These are phyloP conservation scores for Hemichromis elongatus DNA, from an alignment of 2,113 vertebrate species.

Conservation along the genomic window DNA sequence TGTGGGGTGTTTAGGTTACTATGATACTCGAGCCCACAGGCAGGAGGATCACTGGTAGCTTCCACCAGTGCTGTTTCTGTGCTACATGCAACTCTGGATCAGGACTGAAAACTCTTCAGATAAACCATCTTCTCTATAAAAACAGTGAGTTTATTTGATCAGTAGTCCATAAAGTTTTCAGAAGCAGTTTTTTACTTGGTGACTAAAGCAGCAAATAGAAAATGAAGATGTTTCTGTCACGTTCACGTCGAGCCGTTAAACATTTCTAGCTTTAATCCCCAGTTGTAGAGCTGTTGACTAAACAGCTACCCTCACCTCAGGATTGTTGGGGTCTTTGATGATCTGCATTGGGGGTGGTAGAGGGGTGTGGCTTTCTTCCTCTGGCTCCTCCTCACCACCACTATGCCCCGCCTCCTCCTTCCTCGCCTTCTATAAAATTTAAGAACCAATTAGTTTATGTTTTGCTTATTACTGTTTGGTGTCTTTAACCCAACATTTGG, in stretches of 20 bases:
- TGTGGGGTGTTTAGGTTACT: not conserved
- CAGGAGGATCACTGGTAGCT: not conserved
- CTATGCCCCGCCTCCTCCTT: conserved; percentile 75
- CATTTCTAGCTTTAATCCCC: not conserved
- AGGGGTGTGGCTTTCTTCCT: conserved; percentile 91
- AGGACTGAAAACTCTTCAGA: not conserved
- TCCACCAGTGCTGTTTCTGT: not conserved
- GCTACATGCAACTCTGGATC: not conserved
- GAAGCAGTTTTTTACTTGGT: not conserved
- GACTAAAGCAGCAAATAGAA: not conserved
- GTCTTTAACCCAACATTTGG: not conserved
- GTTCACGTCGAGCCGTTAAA: not conserved
- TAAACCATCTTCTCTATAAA: not conserved
- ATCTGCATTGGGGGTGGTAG: conserved; percentile 98
- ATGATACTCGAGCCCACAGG: not conserved
- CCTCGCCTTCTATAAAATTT: conserved; percentile 82
- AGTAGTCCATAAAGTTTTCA: not conserved
- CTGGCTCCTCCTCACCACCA: conserved; percentile 94
- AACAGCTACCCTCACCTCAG: conserved; percentile 72
- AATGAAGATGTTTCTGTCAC: not conserved
- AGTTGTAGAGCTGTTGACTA: not conserved
- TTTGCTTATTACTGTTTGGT: not conserved
- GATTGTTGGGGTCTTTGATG: conserved; percentile 92
- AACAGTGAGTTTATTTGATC: not conserved
- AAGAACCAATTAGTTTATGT: not conserved